Conservation (phyloP, 1,140 invertebrate genomes). For the Drosophila melanogaster region Release_6_plus_ISO1_MT NT_033779.5:686501-687000, state of each 20-base stretch:
- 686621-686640: constrained; percentile 54
- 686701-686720: constrained; percentile 65
- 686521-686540: constrained; percentile 49
- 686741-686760: constrained; percentile 81
- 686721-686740: constrained; percentile 81
- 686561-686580: constrained; percentile 10
- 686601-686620: background rate
- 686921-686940: background rate
- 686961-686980: constrained; percentile 32
- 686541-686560: constrained; percentile 23
- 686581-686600: constrained; percentile 18
- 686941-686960: constrained; percentile 8
- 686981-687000: too few species aligned
- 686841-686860: constrained; percentile 81
- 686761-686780: constrained; percentile 31
- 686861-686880: constrained; percentile 43
- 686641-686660: constrained; percentile 24
- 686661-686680: background rate
- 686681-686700: constrained; percentile 37
- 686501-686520: constrained; percentile 71
- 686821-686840: constrained; percentile 84
- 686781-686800: constrained; percentile 42
- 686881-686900: background rate
- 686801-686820: constrained; percentile 75
- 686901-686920: background rate